phyloP scores from a whole-genome alignment of 2,113 vertebrate species.

The Ammospiza nelsoni region DNA sequence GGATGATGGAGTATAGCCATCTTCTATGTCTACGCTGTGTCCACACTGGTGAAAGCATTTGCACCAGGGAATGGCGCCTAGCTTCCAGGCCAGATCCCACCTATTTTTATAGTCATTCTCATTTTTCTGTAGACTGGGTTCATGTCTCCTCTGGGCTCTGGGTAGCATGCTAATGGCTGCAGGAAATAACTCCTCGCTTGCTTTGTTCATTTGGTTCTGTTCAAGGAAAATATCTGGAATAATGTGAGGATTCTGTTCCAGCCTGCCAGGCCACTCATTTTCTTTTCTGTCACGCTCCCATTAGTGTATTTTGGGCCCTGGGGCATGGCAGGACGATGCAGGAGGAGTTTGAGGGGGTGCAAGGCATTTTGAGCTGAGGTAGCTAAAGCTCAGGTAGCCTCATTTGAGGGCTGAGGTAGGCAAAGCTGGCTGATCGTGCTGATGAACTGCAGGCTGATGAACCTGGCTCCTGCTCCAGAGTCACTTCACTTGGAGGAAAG shows the following conservation, averaged over 20 bases:
- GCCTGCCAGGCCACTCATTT: neutral
- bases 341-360: neutral
- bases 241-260: neutral
- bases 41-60: neutral
- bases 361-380: neutral
- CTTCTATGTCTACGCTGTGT: neutral
- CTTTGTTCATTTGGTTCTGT: neutral
- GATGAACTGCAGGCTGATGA: neutral
- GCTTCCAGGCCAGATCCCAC: neutral
- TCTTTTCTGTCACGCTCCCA: neutral
- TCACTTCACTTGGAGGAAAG: neutral
- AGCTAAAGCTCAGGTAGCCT: neutral
- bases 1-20: neutral
- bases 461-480: accelerated
- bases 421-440: accelerated
- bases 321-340: neutral
- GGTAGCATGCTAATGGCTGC: neutral
- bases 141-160: neutral
- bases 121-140: neutral
- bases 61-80: neutral
- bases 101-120: neutral
- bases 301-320: neutral
- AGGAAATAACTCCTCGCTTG: neutral
- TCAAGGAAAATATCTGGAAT: neutral
- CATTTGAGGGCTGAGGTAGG: neutral